A percentile compares a stretch with the other conserved stretches of the same genome.
phyloP scores from a whole-genome alignment of 2,888 invertebrate genomes.

The Aplocera efformata region DNA sequence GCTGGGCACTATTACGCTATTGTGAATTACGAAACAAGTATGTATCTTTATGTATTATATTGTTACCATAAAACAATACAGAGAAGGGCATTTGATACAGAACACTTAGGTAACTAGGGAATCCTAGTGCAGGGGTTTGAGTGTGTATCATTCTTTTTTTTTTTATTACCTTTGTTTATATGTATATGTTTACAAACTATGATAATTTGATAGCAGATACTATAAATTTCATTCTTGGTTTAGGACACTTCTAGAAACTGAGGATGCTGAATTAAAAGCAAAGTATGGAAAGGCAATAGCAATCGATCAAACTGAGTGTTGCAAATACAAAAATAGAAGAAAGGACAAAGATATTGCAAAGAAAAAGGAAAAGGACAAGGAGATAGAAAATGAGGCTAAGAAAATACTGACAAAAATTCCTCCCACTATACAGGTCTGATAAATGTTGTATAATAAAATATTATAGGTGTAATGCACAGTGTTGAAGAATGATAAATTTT shows the following conservation, averaged over 20 bases:
- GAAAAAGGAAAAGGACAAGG: constrained; percentile 42
- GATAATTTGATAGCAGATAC: too few relatives aligned
- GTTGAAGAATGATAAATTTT: too few relatives aligned
- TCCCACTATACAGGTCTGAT: constrained; percentile 66
- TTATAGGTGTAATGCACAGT: too few relatives aligned
- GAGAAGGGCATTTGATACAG: too few relatives aligned
- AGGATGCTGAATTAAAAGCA: constrained; percentile 61
- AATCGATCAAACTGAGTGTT: constrained; percentile 62
- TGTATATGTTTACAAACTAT: too few relatives aligned
- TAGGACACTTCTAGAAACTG: constrained; percentile 65
- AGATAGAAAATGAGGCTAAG: constrained; percentile 32
- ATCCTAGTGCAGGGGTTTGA: too few relatives aligned
- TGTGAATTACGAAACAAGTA: constrained; percentile 82
- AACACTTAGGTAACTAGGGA: too few relatives aligned
- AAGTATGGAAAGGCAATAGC: constrained; percentile 55
- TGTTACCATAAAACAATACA: too few relatives aligned
- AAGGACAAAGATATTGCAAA: constrained; percentile 45
- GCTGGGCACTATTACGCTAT: constrained; percentile 86
- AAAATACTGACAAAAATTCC: constrained; percentile 55
- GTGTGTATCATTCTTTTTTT: too few relatives aligned
- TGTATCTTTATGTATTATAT: too few relatives aligned
- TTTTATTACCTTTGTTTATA: too few relatives aligned
- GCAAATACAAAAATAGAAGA: constrained; percentile 51
- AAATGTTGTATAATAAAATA: background rate
- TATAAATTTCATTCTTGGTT: constrained; percentile 17